A percentile compares a stretch with the other conserved stretches of the same genome.
phyloP scores from a whole-genome alignment of 2,113 vertebrate genomes.

The Amia ocellicauda region DNA sequence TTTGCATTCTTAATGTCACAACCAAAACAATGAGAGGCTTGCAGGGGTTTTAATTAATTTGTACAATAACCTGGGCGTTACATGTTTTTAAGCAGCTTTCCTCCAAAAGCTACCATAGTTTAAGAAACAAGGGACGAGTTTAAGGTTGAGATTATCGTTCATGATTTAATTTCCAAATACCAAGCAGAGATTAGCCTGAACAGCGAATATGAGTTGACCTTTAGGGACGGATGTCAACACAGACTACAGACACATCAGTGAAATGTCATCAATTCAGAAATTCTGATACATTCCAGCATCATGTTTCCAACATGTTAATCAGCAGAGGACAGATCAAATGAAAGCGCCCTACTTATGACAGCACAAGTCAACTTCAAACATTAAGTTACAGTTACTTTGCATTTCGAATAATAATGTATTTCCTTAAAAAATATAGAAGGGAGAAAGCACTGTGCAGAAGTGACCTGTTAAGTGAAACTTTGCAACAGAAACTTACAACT shows the following conservation, averaged over 20 bases:
- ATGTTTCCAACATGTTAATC: not conserved
- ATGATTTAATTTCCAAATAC: not conserved
- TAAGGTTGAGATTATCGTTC: not conserved
- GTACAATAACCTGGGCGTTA: too few species aligned
- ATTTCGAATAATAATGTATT: not conserved
- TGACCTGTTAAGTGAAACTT: not conserved
- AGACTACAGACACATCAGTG: not conserved
- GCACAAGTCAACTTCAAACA: not conserved
- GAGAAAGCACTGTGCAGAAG: not conserved
- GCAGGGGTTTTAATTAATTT: too few species aligned
- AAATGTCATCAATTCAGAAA: not conserved
- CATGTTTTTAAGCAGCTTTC: not conserved
- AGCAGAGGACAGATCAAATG: not conserved
- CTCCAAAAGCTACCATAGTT: not conserved
- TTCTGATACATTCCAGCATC: too few species aligned
- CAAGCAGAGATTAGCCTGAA: not conserved
- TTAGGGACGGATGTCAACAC: not conserved
- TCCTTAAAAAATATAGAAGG: not conserved
- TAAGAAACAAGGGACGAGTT: not conserved
- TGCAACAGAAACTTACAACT: too few species aligned
- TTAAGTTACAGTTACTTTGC: not conserved
- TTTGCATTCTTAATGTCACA: not conserved
- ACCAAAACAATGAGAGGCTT: not conserved
- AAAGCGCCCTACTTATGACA: not conserved
- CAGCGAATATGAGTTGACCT: conserved; percentile 3